A percentile compares a stretch with the other conserved stretches of the same genome.
Evolutionary conservation across 2,888 invertebrate genomes (phyloP).

Genomic region (Leucozona laternaria): DNA sequence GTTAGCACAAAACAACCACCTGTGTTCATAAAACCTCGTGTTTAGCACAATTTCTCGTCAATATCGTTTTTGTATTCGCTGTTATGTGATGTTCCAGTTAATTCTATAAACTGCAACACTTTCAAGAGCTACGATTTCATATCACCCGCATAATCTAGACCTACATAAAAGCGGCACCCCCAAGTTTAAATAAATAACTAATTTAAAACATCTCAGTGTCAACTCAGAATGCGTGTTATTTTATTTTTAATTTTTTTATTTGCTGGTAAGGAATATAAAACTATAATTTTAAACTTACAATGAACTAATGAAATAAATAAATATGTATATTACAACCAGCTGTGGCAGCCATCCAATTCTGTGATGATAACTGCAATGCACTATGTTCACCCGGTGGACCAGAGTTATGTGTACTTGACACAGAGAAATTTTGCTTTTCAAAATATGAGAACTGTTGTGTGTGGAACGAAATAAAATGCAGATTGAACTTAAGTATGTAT

Average conservation of each 20-base stretch:
- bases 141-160: slow-evolving; percentile 6
- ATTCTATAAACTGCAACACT: background rate
- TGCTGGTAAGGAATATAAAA: slow-evolving; percentile 33
- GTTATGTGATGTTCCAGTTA: background rate
- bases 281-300: background rate
- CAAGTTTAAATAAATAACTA: background rate
- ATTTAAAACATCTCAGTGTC: background rate
- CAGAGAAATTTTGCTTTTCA: slow-evolving; percentile 29
- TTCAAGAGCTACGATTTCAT: slow-evolving; percentile 5
- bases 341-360: background rate
- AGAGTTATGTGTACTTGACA: slow-evolving; percentile 34
- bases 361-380: slow-evolving; percentile 7
- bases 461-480: slow-evolving; percentile 42
- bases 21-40: slow-evolving; percentile 48
- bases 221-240: slow-evolving; percentile 38
- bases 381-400: slow-evolving; percentile 11
- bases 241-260: slow-evolving; percentile 14
- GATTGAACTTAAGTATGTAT: slow-evolving; percentile 35
- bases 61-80: slow-evolving; percentile 27
- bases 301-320: background rate
- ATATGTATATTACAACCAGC: slow-evolving; percentile 8
- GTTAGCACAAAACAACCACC: slow-evolving; percentile 30
- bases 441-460: slow-evolving; percentile 1
- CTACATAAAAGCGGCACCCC: background rate
- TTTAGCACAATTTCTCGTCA: slow-evolving; percentile 26